Evolutionary conservation across 2,113 vertebrate species (phyloP), one percentile per base, ranked within the genome.

Genomic region (Myotis brandtii): DNA sequence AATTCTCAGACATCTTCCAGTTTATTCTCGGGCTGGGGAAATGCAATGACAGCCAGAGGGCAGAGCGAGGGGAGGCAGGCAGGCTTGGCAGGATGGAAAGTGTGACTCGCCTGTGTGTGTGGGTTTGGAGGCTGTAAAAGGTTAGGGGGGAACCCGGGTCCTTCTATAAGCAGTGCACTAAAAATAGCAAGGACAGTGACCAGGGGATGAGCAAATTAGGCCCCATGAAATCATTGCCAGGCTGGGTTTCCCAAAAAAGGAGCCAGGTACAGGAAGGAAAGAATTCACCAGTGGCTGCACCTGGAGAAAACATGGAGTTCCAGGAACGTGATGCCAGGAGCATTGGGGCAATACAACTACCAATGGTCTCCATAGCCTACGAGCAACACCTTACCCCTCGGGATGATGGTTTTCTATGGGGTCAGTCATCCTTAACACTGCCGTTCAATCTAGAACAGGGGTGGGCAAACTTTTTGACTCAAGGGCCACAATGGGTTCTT

Each of bases 1-100:
- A 52, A 0, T 20, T 37, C 62, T 16, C 16, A 83, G 25, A 50
- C 66, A 40, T n/a, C 59, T 77, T 76, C 43, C 30, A 13, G n/a
- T 83, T 93, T 89, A 79, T 80, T 92, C 54, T 21, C 64, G 69
- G 50, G 64, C 32, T 81, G 43, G 48, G 80, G 84, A 92, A 94
- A 54, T 37, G 64, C 34, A 59, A 10, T 12, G 54, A 56, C 43
- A 94, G 21, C 67, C 62, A 34, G 20, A n/a, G 76, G 34, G 2
- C 52, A 66, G 43, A 37, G 64, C 14, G n/a, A 50, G 14, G 37
- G 40, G 52, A 34, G 46, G 48, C 75, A 23, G 88, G 32, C 48
- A 80, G 67, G 13, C 73, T 16, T 16, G 70, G 46, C 76, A 75
- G 62, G n/a, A 86, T 8, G 84, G 77, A 92, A 95, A 94, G 32